A percentile compares a stretch with the other conserved stretches of the same genome.
These are phyloP conservation scores for Hemitrygon akajei DNA, from an alignment of 2,797 vertebrate species.

Conservation along the genomic window DNA sequence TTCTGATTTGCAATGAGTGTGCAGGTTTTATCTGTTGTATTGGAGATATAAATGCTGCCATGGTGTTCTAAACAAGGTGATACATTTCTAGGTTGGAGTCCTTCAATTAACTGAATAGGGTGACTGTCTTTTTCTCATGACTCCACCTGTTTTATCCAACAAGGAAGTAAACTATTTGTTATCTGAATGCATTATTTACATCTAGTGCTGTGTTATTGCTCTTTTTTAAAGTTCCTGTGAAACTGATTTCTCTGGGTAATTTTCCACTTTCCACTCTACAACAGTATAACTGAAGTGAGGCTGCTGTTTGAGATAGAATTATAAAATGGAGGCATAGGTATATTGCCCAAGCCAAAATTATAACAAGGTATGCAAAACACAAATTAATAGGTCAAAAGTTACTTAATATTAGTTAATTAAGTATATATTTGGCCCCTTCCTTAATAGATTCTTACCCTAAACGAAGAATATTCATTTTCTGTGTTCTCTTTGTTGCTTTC, in stretches of 20 bases:
- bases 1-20: not conserved
- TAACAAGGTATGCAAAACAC: not conserved
- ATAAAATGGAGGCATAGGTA: not conserved
- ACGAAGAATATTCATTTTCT: not conserved
- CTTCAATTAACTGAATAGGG: not conserved
- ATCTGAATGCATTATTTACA: not conserved
- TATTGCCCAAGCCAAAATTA: not conserved
- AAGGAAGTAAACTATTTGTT: not conserved
- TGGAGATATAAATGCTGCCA: not conserved
- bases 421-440: not conserved
- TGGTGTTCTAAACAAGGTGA: not conserved
- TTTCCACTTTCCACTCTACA: not conserved
- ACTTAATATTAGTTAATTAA: not conserved
- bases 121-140: not conserved
- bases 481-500: not conserved
- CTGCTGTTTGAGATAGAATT: not conserved
- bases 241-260: not conserved
- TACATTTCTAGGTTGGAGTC: not conserved
- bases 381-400: not conserved
- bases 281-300: not conserved
- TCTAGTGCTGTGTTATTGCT: not conserved
- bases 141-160: not conserved
- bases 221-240: not conserved
- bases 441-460: slow-evolving; percentile 13
- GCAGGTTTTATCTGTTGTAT: too few relatives aligned